Percentiles rank a stretch among this genome's conserved stretches.
phyloP scores from a whole-genome alignment of 2,113 vertebrate genomes.

The Diphyllodes magnificus region DNA sequence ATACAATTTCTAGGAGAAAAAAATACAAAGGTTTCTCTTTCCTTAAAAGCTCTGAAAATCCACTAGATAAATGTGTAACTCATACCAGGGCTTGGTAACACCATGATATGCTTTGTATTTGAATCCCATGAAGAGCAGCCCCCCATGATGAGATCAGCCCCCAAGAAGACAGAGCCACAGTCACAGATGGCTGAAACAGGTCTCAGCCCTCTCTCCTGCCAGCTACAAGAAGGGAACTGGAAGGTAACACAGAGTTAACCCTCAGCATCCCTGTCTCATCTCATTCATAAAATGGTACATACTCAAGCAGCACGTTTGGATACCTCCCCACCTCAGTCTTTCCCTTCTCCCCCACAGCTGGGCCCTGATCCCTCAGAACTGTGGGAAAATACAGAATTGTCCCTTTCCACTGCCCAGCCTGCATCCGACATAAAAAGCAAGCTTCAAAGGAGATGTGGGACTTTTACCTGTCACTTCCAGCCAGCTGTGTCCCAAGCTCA shows the following conservation, averaged over 20 bases:
- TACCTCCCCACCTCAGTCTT: neutral
- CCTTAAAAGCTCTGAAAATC: neutral
- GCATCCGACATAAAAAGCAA: rapidly evolving
- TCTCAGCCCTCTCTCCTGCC: neutral
- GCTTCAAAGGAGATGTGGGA: neutral
- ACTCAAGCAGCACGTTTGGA: neutral
- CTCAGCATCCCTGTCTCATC: neutral
- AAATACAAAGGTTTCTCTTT: neutral
- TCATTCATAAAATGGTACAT: rapidly evolving
- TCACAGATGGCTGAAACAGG: neutral
- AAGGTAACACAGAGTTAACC: neutral
- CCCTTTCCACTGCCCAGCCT: neutral
- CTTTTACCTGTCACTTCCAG: neutral
- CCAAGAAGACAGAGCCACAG: neutral
- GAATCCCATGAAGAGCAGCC: neutral
- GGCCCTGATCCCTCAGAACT: neutral
- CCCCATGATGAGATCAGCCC: neutral
- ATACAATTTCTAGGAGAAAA: neutral
- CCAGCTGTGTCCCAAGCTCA: neutral
- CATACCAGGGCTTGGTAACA: neutral
- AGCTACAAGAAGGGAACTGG: neutral
- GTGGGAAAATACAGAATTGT: neutral
- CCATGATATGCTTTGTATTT: neutral
- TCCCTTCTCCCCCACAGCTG: neutral
- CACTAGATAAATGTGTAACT: neutral